Evolutionary conservation across 2,888 invertebrate genomes (phyloP), one percentile per base, ranked within the genome.

Genomic region (Sesia apiformis): DNA sequence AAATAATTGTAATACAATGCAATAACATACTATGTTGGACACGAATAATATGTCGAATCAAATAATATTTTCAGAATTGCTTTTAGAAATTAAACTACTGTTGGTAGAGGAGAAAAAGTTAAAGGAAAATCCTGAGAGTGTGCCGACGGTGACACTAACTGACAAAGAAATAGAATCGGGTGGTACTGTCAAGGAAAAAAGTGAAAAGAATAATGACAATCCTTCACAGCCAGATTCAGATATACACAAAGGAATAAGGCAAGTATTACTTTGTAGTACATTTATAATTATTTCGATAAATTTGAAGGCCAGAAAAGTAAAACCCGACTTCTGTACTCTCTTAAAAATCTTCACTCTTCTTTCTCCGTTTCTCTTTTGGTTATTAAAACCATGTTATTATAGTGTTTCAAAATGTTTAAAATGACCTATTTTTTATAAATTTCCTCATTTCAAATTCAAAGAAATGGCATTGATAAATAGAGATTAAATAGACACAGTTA

Each of bases 11-110:
- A 23, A 23, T 23, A 23, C 23, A 23, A 23, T 23, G 23, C 23
- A 23, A 23, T 23, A 23, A 23, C 23, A 2, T 23, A 2, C 23
- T 23, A 23, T 23, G 23, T 23, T 23, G 23, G 1, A n/a, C n/a
- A n/a, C n/a, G n/a, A n/a, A n/a, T n/a, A n/a, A n/a, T n/a, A n/a
- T n/a, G n/a, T n/a, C n/a, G n/a, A n/a, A 23, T 23, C 23, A 23
- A 23, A 23, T 23, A 23, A 23, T 23, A 23, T 42, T 43, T 38
- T 54, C 6, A 43, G n/a, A 50, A 38, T 55, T 52, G 23, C 38
- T 67, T 67, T 23, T 61, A 75, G 78, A 79, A 63, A 64, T 63
- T 49, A 63, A 72, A 60, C 58, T 63, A 3, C 62, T 77, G 46
- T 50, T 76, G 40, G 51, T 58, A 38, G 52, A 58, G 4, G 65